Base-by-base conservation (phyloP, 2,888 invertebrate species). In the Tolmerus cingulatus region DNA sequence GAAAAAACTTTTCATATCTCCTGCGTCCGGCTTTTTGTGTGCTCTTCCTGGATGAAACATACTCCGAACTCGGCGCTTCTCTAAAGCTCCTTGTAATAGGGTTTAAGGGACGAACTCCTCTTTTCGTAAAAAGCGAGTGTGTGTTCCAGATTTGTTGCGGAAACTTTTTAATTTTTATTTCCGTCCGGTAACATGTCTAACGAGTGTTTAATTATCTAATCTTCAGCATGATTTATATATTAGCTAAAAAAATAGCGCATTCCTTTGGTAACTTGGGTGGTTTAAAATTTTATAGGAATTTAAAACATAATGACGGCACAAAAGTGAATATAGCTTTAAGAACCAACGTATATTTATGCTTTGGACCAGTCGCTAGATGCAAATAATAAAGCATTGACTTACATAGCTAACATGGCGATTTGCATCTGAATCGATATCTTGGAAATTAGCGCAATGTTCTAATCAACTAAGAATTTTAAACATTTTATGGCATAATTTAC, bases 1-100 rank as follows among this genome's bases (percentile, higher is more conserved):
- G 78, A 78, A 78, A 78, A 78, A 78, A 78, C 40, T 78, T 78
- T 78, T 40, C 78, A 78, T 78, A 43, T 40, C 78, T 40, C 43
- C 23, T 78, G 27, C 43, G 78, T 78, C 43, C 43, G 19, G 78
- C 43, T 40, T 78, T 78, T 78, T 78, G 23, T 78, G 8, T 5
- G 66, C 12, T 78, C 43, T 14, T 40, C 43, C 19, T 40, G 37
- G 43, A 78, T 19, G 23, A n/a, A 23, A 78, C 78, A 78, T 19
- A 27, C 14, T 23, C 27, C 19, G 12, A 27, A 2, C 27, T 66
- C 9, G 19, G 23, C 9, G 23, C 19, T 66, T 23, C 19, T 66
- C 66, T 66, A 66, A 66, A 19, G 23, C 27, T 66, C 12, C 66
- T 27, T 66, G 19, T 66, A 66, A 66, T 66, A 66, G 66, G 66